Base-by-base conservation (phyloP, 2,113 vertebrate genomes). In the Caloenas nicobarica region DNA sequence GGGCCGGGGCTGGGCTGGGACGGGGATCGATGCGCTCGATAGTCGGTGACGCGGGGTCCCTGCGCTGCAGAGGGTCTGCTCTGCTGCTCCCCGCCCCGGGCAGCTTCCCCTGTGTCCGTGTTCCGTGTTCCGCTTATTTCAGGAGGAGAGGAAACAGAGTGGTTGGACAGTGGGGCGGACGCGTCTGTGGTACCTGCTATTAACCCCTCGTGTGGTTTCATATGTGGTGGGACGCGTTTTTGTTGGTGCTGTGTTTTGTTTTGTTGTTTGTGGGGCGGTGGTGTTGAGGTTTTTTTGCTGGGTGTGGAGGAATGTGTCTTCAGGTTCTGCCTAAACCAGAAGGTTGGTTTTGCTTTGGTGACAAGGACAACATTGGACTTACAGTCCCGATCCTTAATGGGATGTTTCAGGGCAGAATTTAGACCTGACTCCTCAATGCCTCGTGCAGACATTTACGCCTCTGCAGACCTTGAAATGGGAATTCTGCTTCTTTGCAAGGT, bases 111-210 rank as follows among this genome's bases (percentile, higher is more conserved):
- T 4, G 4, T 91, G 38, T 38, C 38, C 38, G 38, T 38, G 16
- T 69, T 74, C 93, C 3, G 0, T 7, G 53, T 81, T 34, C 73
- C 65, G 19, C 28, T 54, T 79, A 1, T 42, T 57, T 8, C 65
- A 24, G 3, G 1, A 50, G 76, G 3, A 18, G 58, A 36, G 54
- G 60, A 28, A 56, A 13, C 8, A 9, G 54, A 7, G 0, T 1
- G 23, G 46, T 1, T 48, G 78, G 83, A 1, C 33, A 34, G 62
- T 24, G 25, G 11, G 53, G 58, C 70, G 44, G 58, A 81, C 73
- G 54, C 38, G 80, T 31, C 81, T 11, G 7, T 34, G 76, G 22
- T 23, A 5, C 54, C 25, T 86, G 44, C 57, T 28, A 0, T 36
- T 69, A 28, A 51, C 33, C 33, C 18, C 21, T 38, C 7, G 0